These are phyloP conservation scores for Danio choprae DNA, from an alignment of 2,797 vertebrate genomes.

Conservation along the genomic window DNA sequence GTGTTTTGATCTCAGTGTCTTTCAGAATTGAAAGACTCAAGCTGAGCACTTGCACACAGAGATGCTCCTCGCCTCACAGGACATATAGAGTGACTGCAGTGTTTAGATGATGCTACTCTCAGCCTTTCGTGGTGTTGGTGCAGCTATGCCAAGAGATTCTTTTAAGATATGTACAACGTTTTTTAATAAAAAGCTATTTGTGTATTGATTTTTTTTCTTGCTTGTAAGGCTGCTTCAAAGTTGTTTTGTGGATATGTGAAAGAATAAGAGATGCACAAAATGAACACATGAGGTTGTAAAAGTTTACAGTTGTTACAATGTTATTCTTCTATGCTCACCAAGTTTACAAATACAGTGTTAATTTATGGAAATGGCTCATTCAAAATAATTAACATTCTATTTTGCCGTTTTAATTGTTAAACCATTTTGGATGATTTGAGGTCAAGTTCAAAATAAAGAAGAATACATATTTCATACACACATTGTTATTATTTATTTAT, in stretches of 20 bases:
- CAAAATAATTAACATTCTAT: neutral
- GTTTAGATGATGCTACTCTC: constrained; percentile 24
- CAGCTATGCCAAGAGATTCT: constrained; percentile 17
- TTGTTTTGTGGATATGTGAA: neutral
- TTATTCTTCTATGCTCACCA: neutral
- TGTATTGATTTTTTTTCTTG: neutral
- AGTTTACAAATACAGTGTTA: neutral
- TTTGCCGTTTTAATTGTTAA: neutral
- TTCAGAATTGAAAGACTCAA: constrained; percentile 39
- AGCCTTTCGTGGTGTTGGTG: constrained; percentile 15
- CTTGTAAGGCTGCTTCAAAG: neutral
- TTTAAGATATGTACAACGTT: constrained; percentile 5
- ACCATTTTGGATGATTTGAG: neutral
- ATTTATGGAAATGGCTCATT: neutral
- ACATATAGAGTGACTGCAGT: constrained; percentile 21
- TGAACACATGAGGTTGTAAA: neutral
- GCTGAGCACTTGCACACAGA: constrained; percentile 39
- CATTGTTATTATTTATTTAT: no score
- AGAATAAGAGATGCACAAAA: neutral
- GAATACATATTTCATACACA: no score
- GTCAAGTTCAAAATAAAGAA: neutral
- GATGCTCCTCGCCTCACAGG: constrained; percentile 30
- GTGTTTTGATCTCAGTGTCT: constrained; percentile 51
- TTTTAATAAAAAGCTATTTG: constrained; percentile 16
- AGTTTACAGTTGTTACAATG: neutral